phyloP scores from a whole-genome alignment of 2,113 vertebrate species.

The Coptodon rendalli region DNA sequence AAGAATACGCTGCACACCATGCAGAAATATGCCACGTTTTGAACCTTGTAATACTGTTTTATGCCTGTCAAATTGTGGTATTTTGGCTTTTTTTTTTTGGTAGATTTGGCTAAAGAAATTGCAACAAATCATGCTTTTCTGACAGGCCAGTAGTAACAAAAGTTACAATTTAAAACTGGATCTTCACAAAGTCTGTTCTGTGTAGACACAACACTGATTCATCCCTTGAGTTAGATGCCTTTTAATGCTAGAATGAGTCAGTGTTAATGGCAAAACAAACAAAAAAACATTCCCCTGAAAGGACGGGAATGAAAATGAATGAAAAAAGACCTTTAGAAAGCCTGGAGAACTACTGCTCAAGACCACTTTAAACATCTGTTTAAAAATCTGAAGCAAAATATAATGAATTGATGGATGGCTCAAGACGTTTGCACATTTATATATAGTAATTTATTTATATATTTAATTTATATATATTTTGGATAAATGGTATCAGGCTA shows the following conservation, averaged over 20 bases:
- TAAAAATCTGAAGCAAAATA: not conserved
- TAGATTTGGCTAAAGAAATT: not conserved
- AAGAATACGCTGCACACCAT: not conserved
- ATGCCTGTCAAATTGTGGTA: not conserved
- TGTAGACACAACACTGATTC: not conserved
- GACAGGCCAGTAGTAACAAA: not conserved
- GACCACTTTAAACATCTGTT: not conserved
- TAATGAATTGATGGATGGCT: not conserved
- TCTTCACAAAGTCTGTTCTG: not conserved
- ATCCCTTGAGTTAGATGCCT: not conserved
- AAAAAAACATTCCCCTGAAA: not conserved
- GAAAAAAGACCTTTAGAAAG: not conserved
- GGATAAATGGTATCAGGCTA: not conserved
- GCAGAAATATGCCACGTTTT: not conserved
- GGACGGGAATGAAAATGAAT: not conserved
- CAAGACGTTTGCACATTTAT: not conserved
- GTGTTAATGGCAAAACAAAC: not conserved
- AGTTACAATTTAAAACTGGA: not conserved
- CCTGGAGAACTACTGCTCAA: not conserved
- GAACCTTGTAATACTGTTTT: not conserved
- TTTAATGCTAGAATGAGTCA: not conserved
- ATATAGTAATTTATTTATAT: not conserved
- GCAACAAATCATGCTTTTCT: not conserved
- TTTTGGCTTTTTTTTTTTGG: not conserved
- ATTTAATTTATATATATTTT: too few relatives aligned